Conservation (phyloP, 2,888 invertebrate species). For the Drosophila mimetica region DNA sequence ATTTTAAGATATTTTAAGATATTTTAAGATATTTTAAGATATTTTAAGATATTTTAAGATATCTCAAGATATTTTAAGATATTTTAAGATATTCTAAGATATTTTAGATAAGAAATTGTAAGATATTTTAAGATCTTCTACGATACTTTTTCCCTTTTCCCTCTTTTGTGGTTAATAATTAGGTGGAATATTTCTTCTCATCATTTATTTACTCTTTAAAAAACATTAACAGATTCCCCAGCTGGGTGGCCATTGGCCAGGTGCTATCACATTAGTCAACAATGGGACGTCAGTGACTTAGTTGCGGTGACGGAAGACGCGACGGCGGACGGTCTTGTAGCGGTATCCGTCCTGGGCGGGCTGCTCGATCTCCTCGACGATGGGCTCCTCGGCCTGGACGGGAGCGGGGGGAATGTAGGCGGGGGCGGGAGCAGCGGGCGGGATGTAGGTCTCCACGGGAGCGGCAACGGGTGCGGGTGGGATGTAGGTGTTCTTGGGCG, state of each 20-base stretch:
- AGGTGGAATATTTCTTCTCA: slow-evolving; percentile 7
- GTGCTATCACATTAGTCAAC: slow-evolving; percentile 66
- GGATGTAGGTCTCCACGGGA: slow-evolving; percentile 42
- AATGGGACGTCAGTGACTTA: slow-evolving; percentile 34
- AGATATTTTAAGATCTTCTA: no score
- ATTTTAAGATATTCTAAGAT: no score
- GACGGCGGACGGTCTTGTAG: slow-evolving; percentile 74
- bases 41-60: no score
- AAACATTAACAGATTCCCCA: slow-evolving; percentile 46
- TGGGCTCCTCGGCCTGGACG: slow-evolving; percentile 51
- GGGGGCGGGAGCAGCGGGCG: slow-evolving; percentile 44
- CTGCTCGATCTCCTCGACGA: slow-evolving; percentile 63
- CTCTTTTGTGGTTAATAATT: no score
- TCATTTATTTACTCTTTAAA: slow-evolving; percentile 29
- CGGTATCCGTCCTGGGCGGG: slow-evolving; percentile 74
- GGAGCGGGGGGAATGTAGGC: slow-evolving; percentile 50
- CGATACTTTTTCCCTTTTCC: no score
- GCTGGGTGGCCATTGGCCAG: slow-evolving; percentile 3
- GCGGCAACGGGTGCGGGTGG: slow-evolving; percentile 38
- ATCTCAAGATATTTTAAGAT: no score
- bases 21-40: no score
- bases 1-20: no score
- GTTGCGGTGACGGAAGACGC: slow-evolving; percentile 74
- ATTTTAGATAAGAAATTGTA: no score
- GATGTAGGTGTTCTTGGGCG: slow-evolving; percentile 50